Percentiles rank a stretch among this genome's conserved stretches.
Conservation (phyloP, 2,797 vertebrate genomes). For the Stomatorhinus walkeri region DNA sequence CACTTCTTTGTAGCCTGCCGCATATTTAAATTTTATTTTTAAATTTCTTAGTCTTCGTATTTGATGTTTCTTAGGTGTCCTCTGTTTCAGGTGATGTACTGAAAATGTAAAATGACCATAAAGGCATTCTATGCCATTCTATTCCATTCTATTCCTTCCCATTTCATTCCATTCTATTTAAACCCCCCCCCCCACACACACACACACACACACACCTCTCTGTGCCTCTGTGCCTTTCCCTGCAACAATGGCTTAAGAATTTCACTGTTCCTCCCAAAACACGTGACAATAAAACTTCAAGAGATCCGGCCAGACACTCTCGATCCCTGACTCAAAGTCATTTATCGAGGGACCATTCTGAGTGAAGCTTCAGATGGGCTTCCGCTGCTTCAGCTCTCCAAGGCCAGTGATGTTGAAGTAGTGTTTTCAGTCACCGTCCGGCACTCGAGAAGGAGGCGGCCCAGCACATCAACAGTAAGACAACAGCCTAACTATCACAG, state of each 20-base stretch:
- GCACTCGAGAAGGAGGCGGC: not conserved
- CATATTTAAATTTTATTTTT: not conserved
- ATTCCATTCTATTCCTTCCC: not conserved
- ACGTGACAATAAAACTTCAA: not conserved
- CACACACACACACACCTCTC: not conserved
- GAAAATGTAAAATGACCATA: not conserved
- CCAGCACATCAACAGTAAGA: not conserved
- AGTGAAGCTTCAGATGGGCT: not conserved
- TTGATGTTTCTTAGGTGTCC: not conserved
- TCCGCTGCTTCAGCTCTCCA: too few species aligned
- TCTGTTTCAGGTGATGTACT: not conserved
- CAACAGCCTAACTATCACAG: not conserved
- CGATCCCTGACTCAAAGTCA: not conserved
- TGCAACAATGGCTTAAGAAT: not conserved
- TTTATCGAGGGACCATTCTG: not conserved
- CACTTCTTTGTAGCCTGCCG: not conserved
- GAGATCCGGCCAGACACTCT: not conserved
- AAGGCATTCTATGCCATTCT: not conserved
- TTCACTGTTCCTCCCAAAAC: not conserved
- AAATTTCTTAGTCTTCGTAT: not conserved
- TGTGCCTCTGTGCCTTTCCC: not conserved
- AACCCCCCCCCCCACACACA: too few species aligned
- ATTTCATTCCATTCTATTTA: not conserved
- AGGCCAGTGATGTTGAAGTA: not conserved
- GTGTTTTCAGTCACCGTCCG: not conserved